Base-by-base conservation (phyloP, 2,797 vertebrate genomes). In the Bradypus variegatus region DNA sequence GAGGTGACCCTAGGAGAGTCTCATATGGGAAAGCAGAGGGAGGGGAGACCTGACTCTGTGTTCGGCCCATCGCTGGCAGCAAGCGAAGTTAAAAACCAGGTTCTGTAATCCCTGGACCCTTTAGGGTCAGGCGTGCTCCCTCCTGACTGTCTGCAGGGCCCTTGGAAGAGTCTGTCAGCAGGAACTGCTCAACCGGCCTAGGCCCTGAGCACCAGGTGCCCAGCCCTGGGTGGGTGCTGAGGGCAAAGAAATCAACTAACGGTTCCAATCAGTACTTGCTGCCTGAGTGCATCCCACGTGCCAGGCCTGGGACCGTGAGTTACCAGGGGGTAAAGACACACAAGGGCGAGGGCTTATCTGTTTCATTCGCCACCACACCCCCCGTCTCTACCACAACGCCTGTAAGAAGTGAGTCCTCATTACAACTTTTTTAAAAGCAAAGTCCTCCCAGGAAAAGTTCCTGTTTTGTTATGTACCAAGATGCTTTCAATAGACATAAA, bases 241-340 rank as follows among this genome's bases (percentile, higher is more conserved):
- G 36, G 21, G 3, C 27, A 25, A 58, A 10, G 13, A 75, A 65
- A 12, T 27, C 27, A 12, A 75, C 33, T 10, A 21, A 8, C 58
- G 3, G 16, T 18, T 19, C 11, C 12, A 13, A 5, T n/a, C 19
- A 2, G 36, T 1, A 0, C 23, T 6, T 38, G 21, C 27, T 41
- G 33, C 45, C 69, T 75, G 31, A 50, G 29, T 50, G 86, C 50
- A 23, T 41, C n/a, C 41, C 72, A 45, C 3, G 3, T 15, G n/a
- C 9, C 16, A 16, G 69, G 53, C 45, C 41, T 72, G 27, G 31
- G 6, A 4, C 64, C n/a, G 2, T 6, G 41, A 45, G 41, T 25
- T 50, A 85, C 13, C 13, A 2, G 25, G 33, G 6, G 14, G 11
- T 33, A 70, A 29, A 62, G 19, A n/a, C 15, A 14, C 29, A 41